phyloP scores from a whole-genome alignment of 2,888 invertebrate species.

The Plebejus argus region DNA sequence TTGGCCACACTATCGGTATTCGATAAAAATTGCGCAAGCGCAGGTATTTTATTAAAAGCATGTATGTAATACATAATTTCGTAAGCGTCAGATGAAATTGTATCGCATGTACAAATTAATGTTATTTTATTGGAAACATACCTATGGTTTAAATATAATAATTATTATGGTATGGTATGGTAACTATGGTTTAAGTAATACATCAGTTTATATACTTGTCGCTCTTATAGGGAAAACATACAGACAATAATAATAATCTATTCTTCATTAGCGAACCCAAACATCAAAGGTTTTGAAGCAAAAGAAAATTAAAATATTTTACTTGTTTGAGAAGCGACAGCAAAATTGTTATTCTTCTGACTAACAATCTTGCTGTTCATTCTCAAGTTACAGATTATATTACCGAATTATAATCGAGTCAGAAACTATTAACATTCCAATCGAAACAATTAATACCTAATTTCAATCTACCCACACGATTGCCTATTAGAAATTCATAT shows the following conservation, averaged over 20 bases:
- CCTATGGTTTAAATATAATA: too few relatives aligned
- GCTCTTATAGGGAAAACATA: background rate
- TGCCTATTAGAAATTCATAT: conserved; percentile 9
- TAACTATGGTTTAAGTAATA: too few relatives aligned
- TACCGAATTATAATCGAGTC: background rate
- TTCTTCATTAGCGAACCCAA: background rate
- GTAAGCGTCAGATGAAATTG: background rate
- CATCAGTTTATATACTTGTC: background rate
- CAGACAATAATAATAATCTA: background rate
- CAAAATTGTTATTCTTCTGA: too few relatives aligned
- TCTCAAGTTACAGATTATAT: background rate
- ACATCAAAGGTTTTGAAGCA: background rate
- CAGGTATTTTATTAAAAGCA: background rate
- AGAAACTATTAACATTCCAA: conserved; percentile 2
- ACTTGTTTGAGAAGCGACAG: too few relatives aligned
- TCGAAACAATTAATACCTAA: conserved; percentile 8
- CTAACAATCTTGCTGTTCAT: background rate
- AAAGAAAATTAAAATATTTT: background rate
- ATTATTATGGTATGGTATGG: too few relatives aligned
- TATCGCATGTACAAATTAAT: background rate
- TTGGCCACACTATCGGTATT: background rate
- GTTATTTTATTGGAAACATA: background rate
- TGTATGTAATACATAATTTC: background rate
- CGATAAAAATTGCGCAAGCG: background rate
- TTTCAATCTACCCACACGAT: conserved; percentile 1